Percentiles rank a stretch among this genome's conserved stretches.
Evolutionary conservation across 30 jellyfish, hydroid and myxozoan genomes (phyloP).

Genomic region (Hydra vulgaris): DNA sequence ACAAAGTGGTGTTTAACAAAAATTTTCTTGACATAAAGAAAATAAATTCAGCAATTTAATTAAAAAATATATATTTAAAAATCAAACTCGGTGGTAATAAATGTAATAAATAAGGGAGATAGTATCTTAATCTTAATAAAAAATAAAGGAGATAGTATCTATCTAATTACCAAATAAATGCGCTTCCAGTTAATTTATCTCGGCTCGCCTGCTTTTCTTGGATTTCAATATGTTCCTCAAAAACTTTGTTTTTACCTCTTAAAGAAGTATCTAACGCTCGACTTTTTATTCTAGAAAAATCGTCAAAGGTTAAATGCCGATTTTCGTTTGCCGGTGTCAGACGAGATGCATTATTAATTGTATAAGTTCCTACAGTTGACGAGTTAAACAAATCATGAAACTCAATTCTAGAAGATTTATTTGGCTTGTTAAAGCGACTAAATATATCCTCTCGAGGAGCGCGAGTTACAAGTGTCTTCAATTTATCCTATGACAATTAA

Average conservation of each 20-base stretch:
- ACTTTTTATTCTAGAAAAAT: conserved; percentile 30
- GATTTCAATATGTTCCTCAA: neutral
- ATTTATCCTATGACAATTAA: neutral
- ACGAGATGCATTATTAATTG: neutral
- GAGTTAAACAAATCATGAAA: conserved; percentile 33
- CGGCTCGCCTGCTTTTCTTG: neutral
- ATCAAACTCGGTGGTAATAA: too few relatives aligned
- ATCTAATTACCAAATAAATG: neutral
- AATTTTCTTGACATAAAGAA: too few relatives aligned
- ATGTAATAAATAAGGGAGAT: too few relatives aligned
- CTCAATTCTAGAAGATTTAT: conserved; percentile 16
- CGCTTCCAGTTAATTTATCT: neutral
- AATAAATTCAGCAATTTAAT: too few relatives aligned
- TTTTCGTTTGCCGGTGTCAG: neutral
- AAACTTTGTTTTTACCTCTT: conserved; percentile 46
- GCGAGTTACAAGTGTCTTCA: neutral
- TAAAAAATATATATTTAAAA: too few relatives aligned
- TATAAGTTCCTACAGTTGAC: conserved; percentile 24
- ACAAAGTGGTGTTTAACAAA: too few relatives aligned
- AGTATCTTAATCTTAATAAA: too few relatives aligned
- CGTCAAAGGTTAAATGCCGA: conserved; percentile 29
- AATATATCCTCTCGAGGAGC: conserved; percentile 25
- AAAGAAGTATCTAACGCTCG: conserved; percentile 78
- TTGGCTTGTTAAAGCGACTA: conserved; percentile 26
- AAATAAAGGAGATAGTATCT: too few relatives aligned